Evolutionary conservation across 2,113 vertebrate species (phyloP).

Genomic region (Origma solitaria): DNA sequence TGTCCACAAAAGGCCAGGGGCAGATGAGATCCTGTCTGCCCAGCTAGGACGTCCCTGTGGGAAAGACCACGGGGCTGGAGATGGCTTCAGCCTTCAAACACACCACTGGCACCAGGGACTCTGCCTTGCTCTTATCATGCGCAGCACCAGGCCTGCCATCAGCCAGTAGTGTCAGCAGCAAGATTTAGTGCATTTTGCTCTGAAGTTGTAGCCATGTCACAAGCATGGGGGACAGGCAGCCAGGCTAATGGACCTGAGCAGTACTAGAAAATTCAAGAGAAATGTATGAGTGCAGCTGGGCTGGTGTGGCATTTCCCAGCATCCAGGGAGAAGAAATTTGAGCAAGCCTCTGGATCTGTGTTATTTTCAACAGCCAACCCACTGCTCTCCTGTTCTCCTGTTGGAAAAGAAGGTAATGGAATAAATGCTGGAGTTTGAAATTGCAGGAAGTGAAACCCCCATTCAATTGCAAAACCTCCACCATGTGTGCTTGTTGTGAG

Average conservation of each 20-base stretch:
- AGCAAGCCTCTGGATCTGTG: neutral
- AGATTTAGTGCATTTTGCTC: neutral
- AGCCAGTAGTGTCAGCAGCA: neutral
- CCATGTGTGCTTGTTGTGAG: neutral
- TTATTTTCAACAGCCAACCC: neutral
- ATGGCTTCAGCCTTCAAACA: neutral
- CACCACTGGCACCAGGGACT: neutral
- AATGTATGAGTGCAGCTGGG: neutral
- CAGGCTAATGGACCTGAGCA: neutral
- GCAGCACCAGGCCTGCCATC: neutral
- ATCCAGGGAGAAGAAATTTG: neutral
- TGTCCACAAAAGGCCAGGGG: neutral
- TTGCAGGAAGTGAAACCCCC: neutral
- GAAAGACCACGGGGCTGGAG: neutral
- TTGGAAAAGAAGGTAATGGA: neutral
- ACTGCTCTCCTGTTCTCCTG: neutral
- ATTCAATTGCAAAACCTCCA: neutral
- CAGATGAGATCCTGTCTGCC: neutral
- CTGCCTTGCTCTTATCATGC: neutral
- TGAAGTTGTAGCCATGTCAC: neutral
- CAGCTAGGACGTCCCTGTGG: neutral
- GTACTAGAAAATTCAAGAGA: neutral
- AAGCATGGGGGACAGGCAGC: neutral
- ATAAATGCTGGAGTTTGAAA: neutral
- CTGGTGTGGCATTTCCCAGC: neutral